Percentiles rank a stretch among this genome's conserved stretches.
These are phyloP conservation scores for Labeo catla DNA, from an alignment of 2,113 vertebrate species.

Conservation along the genomic window DNA sequence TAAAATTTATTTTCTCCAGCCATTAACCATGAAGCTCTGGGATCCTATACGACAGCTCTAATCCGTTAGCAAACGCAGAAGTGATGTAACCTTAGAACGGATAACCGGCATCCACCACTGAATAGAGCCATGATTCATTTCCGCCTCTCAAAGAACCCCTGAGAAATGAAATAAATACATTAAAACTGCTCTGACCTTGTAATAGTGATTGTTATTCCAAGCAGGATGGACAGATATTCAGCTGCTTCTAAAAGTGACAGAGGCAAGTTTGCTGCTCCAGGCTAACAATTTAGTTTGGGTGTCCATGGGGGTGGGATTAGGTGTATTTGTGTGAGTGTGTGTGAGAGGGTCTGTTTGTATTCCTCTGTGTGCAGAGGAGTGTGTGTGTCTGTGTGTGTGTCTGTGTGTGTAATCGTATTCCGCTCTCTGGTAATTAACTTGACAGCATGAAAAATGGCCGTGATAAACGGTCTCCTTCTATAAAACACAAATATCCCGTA, in stretches of 20 bases:
- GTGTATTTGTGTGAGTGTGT: constrained; percentile 52
- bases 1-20: constrained; percentile 17
- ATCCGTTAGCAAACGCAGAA: constrained; percentile 15
- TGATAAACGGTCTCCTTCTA: constrained; percentile 77
- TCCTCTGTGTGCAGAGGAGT: constrained; percentile 16
- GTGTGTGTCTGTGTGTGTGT: constrained; percentile 39
- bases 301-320: constrained; percentile 62
- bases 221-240: constrained; percentile 62
- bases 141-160: constrained; percentile 39
- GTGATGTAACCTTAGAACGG: constrained; percentile 43
- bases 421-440: constrained; percentile 80
- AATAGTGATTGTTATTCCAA: constrained; percentile 61
- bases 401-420: constrained; percentile 75
- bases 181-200: constrained; percentile 64
- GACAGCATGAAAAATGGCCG: constrained; percentile 83
- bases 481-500: constrained; percentile 75
- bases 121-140: constrained; percentile 49
- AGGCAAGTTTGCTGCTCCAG: constrained; percentile 64
- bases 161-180: constrained; percentile 54
- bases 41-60: constrained; percentile 2
- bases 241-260: constrained; percentile 66
- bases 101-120: constrained; percentile 12
- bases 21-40: constrained; percentile 19
- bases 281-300: constrained; percentile 62
- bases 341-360: constrained; percentile 44